Base-by-base conservation (phyloP, 2,113 vertebrate genomes). In the Chaetodon trifascialis region DNA sequence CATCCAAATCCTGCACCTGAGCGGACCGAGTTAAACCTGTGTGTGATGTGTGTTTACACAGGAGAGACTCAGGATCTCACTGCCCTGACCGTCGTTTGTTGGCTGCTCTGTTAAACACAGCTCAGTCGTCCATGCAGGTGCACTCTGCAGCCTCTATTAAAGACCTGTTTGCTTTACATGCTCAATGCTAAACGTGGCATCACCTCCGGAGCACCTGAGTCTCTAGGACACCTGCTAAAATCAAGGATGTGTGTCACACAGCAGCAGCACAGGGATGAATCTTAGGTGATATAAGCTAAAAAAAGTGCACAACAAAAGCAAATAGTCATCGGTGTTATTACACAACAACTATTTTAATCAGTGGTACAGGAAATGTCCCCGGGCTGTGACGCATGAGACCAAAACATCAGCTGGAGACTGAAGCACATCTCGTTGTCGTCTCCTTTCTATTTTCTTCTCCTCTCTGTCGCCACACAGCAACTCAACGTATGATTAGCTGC, bases 401-500 rank as follows among this genome's bases (percentile, higher is more conserved):
- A 52, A 70, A 63, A 72, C 66, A 79, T 49, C 71, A 76, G 46
- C n/a, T 80, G 59, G 15, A 71, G 44, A 71, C 51, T 49, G 25
- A 75, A 72, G 19, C 30, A 68, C 59, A 71, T 70, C 79, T 73
- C 3, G 11, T 68, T 72, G 21, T 4, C 9, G 15, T 23, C 30
- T 60, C 68, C 17, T 67, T 67, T 62, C 56, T 49, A 55, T 81
- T 79, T 76, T 65, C 17, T 62, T 60, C 65, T 76, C 47, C 40
- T 83, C 68, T 73, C 63, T 68, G 51, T 54, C 44, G 47, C 55
- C 76, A 80, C 68, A 71, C 21, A 17, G 40, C 19, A 68, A 58
- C 49, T 54, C 51, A 68, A 49, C 72, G 11, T 62, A 52, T 80
- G 34, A 87, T 80, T 68, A 80, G 47, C 23, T 38, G n/a, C 12